These are phyloP conservation scores for Columba janthina DNA, from an alignment of 2,113 vertebrate species.

Conservation along the genomic window DNA sequence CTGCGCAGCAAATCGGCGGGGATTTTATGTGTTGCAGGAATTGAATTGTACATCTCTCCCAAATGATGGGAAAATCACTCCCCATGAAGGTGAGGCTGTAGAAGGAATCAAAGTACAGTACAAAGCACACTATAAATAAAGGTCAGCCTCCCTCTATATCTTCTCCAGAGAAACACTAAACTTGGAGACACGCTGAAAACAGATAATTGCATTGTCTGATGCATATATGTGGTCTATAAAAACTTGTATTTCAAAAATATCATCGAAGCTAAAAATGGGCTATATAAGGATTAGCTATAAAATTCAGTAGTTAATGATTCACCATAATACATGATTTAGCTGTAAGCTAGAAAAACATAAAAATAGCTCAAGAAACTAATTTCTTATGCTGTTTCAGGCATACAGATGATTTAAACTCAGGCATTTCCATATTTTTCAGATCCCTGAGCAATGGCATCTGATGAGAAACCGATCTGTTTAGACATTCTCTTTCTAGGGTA, in stretches of 20 bases:
- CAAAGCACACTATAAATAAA: slow-evolving; percentile 22
- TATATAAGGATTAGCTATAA: slow-evolving; percentile 50
- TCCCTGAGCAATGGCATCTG: slow-evolving; percentile 40
- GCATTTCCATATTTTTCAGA: slow-evolving; percentile 35
- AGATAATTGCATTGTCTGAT: not conserved
- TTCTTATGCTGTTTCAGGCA: slow-evolving; percentile 46
- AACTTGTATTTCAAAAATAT: not conserved
- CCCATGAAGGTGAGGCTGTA: slow-evolving; percentile 41
- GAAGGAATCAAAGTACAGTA: slow-evolving; percentile 5
- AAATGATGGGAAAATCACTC: slow-evolving; percentile 25
- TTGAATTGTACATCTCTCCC: slow-evolving; percentile 13
- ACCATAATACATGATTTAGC: slow-evolving; percentile 48
- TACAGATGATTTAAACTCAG: slow-evolving; percentile 25
- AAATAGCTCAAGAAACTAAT: slow-evolving; percentile 52
- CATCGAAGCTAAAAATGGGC: not conserved
- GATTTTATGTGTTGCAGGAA: slow-evolving; percentile 24
- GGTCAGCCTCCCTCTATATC: not conserved
- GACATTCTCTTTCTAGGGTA: slow-evolving; percentile 54
- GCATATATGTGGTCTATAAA: slow-evolving; percentile 4
- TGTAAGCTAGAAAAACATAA: slow-evolving; percentile 59
- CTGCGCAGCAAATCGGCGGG: not conserved
- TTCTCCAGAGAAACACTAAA: not conserved
- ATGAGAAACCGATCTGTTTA: slow-evolving; percentile 53
- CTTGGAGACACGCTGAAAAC: not conserved
- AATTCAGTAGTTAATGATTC: slow-evolving; percentile 58